Evolutionary conservation across 2,888 invertebrate genomes (phyloP).

Genomic region (Hydropsyche betteni): DNA sequence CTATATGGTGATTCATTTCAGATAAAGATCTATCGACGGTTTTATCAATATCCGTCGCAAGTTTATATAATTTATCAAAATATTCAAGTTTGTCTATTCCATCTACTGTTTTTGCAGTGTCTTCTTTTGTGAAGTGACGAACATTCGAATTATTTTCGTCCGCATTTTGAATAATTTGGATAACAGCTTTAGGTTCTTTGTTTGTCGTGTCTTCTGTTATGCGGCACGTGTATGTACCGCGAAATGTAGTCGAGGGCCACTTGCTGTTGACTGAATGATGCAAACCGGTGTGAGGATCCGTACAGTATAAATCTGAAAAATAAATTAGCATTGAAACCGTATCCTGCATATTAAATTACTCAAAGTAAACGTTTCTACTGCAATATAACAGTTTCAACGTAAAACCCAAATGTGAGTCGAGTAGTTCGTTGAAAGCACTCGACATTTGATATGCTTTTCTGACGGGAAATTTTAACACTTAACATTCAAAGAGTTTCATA

Average conservation of each 20-base stretch:
- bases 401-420: constrained; percentile 1
- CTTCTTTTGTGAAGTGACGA: no score
- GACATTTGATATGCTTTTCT: constrained; percentile 17
- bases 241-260: constrained; percentile 61
- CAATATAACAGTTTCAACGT: background rate
- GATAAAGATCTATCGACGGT: no score
- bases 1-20: no score
- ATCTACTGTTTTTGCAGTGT: no score
- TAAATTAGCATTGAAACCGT: background rate
- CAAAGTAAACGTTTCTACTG: background rate
- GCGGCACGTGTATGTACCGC: constrained; percentile 63
- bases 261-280: constrained; percentile 59
- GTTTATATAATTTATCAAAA: no score
- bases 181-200: background rate
- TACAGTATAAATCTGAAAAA: constrained; percentile 61
- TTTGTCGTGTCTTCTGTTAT: constrained; percentile 15
- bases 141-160: no score
- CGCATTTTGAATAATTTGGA: no score
- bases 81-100: no score
- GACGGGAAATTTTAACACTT: constrained; percentile 1
- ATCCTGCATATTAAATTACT: constrained; percentile 7
- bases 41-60: no score
- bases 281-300: constrained; percentile 62
- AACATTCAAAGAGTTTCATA: no score
- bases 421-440: constrained; percentile 11